phyloP scores from a whole-genome alignment of 2,888 invertebrate genomes.

The Rhyacophila evoluta region DNA sequence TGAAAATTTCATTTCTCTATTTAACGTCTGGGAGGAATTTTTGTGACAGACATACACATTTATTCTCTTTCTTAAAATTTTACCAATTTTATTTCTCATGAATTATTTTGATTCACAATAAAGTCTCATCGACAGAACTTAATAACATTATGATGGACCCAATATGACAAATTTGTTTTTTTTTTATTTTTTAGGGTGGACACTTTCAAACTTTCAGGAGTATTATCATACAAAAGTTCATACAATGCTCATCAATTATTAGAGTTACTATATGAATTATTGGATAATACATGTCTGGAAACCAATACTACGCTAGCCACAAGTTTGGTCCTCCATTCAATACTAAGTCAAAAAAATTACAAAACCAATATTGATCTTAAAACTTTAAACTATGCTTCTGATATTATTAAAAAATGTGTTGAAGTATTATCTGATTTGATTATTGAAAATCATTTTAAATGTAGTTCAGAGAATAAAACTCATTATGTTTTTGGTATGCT shows the following conservation, averaged over 20 bases:
- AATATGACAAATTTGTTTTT: background rate
- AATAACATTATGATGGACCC: too few relatives aligned
- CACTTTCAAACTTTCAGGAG: slow-evolving; percentile 28
- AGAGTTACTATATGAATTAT: slow-evolving; percentile 39
- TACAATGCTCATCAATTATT: slow-evolving; percentile 48
- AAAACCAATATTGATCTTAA: slow-evolving; percentile 26
- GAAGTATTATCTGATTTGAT: slow-evolving; percentile 35
- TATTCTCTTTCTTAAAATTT: too few relatives aligned
- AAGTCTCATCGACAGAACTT: too few relatives aligned
- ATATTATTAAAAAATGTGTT: slow-evolving; percentile 32
- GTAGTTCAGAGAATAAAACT: slow-evolving; percentile 33
- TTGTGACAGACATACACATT: too few relatives aligned
- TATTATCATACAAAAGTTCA: slow-evolving; percentile 43
- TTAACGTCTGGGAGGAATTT: too few relatives aligned
- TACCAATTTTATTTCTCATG: too few relatives aligned
- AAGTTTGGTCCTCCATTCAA: slow-evolving; percentile 40
- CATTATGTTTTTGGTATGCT: slow-evolving; percentile 47
- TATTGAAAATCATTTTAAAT: slow-evolving; percentile 36
- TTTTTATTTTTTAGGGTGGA: slow-evolving; percentile 44
- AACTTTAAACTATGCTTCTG: slow-evolving; percentile 16
- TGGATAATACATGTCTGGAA: slow-evolving; percentile 33
- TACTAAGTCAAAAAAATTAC: slow-evolving; percentile 30
- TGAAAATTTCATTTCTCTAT: too few relatives aligned
- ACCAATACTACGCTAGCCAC: slow-evolving; percentile 41
- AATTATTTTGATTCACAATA: too few relatives aligned